Conservation (phyloP, 1,140 invertebrate species). For the Nymphalis io region DNA sequence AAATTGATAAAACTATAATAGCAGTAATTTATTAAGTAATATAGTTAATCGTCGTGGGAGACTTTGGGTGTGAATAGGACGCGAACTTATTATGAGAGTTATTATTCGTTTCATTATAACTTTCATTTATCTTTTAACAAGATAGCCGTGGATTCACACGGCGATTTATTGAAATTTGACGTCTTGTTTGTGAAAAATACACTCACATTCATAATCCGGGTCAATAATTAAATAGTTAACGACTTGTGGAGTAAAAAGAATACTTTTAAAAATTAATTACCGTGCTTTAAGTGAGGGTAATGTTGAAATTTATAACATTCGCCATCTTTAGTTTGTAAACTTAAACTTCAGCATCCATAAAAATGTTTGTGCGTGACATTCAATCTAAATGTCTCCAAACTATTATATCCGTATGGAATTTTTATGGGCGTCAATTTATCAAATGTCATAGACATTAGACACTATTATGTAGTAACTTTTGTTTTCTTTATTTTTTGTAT, state of each 20-base stretch:
- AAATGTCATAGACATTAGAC: conserved; percentile 10
- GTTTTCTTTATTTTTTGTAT: neutral
- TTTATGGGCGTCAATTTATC: conserved; percentile 33
- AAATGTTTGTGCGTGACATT: conserved; percentile 9
- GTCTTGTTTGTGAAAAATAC: neutral
- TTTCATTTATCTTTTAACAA: conserved; percentile 60
- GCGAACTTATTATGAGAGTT: conserved; percentile 50
- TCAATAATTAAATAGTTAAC: conserved; percentile 5
- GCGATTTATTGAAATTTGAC: conserved; percentile 8
- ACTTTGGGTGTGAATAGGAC: conserved; percentile 58
- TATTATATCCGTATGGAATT: conserved; percentile 35
- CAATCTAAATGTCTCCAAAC: conserved; percentile 24
- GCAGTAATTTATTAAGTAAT: conserved; percentile 38
- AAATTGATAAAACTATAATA: conserved; percentile 23
- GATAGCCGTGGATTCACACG: conserved; percentile 47
- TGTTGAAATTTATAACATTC: conserved; percentile 3
- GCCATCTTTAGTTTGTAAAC: neutral
- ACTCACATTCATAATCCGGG: neutral
- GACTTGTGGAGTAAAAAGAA: neutral
- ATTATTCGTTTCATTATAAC: conserved; percentile 53
- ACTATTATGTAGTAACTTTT: neutral
- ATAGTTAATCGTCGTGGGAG: conserved; percentile 60
- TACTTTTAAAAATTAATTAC: neutral
- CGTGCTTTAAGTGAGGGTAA: neutral
- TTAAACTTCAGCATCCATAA: neutral